These are phyloP conservation scores for Zaprionus tsacasi DNA, from an alignment of 1,140 invertebrate genomes.

Conservation along the genomic window DNA sequence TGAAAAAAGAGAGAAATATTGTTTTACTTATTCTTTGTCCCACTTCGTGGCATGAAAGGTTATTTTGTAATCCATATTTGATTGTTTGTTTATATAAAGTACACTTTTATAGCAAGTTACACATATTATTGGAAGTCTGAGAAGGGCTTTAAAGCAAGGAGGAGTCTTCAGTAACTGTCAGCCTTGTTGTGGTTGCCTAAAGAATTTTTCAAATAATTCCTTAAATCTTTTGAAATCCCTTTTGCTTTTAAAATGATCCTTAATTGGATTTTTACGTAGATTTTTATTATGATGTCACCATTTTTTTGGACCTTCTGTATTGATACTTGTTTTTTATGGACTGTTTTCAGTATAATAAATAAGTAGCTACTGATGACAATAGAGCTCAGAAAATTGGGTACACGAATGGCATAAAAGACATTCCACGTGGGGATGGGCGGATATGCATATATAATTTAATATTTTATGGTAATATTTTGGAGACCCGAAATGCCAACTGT, in stretches of 20 bases:
- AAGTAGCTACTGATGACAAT: conserved; percentile 32
- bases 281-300: neutral
- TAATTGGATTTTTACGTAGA: conserved; percentile 7
- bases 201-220: neutral
- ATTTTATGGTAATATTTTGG: conserved; percentile 70
- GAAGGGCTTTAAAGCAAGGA: too few relatives aligned
- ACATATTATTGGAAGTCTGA: too few relatives aligned
- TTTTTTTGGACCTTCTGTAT: neutral
- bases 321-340: conserved; percentile 33
- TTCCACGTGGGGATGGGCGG: neutral
- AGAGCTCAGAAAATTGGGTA: conserved; percentile 23
- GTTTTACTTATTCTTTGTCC: neutral
- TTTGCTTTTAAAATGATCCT: neutral
- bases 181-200: neutral
- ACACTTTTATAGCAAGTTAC: too few relatives aligned
- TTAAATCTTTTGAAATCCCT: neutral
- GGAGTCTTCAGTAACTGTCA: too few relatives aligned
- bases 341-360: conserved; percentile 45
- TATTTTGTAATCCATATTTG: neutral
- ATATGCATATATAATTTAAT: conserved; percentile 78
- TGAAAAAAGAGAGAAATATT: neutral
- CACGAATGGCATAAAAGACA: conserved; percentile 40
- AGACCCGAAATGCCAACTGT: conserved; percentile 3
- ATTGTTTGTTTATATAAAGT: too few relatives aligned
- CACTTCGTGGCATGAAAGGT: neutral